Conservation (phyloP, 2,888 invertebrate genomes). For the Timema podura region DNA sequence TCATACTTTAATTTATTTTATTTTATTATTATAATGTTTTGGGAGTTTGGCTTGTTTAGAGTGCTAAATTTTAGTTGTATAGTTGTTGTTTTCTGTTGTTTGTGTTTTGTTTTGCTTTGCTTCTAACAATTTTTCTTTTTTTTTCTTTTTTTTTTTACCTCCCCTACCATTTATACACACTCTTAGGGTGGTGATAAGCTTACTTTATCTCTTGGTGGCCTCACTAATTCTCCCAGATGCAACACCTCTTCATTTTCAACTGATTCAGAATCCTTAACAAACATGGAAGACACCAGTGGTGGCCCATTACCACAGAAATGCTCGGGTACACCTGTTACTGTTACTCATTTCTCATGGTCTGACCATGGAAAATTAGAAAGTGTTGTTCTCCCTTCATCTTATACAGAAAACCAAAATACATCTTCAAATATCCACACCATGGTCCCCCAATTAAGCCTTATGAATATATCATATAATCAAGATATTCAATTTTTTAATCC, state of each 20-base stretch:
- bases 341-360: slow-evolving; percentile 55
- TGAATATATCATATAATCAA: slow-evolving; percentile 15
- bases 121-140: slow-evolving; percentile 23
- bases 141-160: slow-evolving; percentile 32
- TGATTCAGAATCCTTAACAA: slow-evolving; percentile 19
- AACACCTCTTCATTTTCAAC: slow-evolving; percentile 24
- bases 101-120: slow-evolving; percentile 20
- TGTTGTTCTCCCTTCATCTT: slow-evolving; percentile 27
- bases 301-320: slow-evolving; percentile 34
- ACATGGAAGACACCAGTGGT: slow-evolving; percentile 11
- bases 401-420: not conserved
- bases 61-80: not conserved
- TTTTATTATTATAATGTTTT: slow-evolving; percentile 4
- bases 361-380: slow-evolving; percentile 52
- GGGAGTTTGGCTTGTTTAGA: no score
- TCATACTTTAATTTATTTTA: no score
- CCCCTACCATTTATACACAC: slow-evolving; percentile 29
- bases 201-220: slow-evolving; percentile 60
- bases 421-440: not conserved
- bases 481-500: slow-evolving; percentile 20
- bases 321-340: slow-evolving; percentile 55
- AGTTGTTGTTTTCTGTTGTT: not conserved
- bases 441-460: slow-evolving; percentile 13
- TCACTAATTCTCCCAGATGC: slow-evolving; percentile 35
- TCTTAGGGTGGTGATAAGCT: slow-evolving; percentile 65